Conservation (phyloP, 2,797 vertebrate species). For the Choloepus didactylus region DNA sequence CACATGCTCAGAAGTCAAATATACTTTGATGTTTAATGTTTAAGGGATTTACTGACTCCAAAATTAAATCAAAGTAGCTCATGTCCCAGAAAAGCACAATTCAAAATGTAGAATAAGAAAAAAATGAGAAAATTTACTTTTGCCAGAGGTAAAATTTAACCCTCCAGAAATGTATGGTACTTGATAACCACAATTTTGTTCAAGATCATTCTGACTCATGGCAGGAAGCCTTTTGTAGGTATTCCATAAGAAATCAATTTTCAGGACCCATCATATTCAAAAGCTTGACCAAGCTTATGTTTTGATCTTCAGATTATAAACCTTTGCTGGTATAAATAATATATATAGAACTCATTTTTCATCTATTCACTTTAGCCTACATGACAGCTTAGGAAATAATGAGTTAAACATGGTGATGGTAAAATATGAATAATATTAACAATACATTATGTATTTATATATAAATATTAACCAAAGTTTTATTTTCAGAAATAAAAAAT, state of each 20-base stretch:
- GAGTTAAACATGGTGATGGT: neutral
- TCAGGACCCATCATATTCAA: conserved; percentile 27
- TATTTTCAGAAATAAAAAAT: conserved; percentile 52
- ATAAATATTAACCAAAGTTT: neutral
- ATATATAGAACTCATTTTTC: conserved; percentile 23
- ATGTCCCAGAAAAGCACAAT: conserved; percentile 26
- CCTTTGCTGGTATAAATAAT: conserved; percentile 31
- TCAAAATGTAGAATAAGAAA: conserved; percentile 46
- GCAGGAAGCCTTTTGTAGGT: neutral
- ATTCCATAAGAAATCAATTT: conserved; percentile 46
- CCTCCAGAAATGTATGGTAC: neutral
- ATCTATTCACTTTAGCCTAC: neutral
- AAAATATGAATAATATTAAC: conserved; percentile 44
- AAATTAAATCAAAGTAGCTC: conserved; percentile 61
- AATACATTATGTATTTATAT: neutral
- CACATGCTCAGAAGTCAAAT: neutral
- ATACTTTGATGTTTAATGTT: neutral
- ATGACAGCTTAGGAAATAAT: neutral
- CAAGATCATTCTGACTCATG: neutral
- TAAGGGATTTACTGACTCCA: neutral
- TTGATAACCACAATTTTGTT: neutral
- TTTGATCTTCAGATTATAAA: conserved; percentile 20
- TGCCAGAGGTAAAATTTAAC: conserved; percentile 35
- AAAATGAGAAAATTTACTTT: conserved; percentile 50
- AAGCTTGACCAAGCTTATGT: conserved; percentile 46